A percentile compares a stretch with the other conserved stretches of the same genome.
phyloP scores from a whole-genome alignment of 2,113 vertebrate genomes.

The Microtus richardsoni region DNA sequence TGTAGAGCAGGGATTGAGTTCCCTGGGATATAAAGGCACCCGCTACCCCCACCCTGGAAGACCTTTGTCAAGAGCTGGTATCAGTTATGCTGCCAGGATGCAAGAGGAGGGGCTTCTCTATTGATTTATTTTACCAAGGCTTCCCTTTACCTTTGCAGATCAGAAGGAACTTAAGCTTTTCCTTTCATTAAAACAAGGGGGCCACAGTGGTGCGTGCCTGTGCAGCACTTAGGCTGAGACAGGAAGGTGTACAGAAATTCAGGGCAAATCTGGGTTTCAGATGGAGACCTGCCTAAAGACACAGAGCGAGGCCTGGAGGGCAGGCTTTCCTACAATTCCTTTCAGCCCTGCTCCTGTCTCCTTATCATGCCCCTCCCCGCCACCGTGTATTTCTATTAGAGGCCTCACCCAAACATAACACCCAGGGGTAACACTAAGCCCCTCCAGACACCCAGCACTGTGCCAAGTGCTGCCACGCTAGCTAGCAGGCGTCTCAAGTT shows the following conservation, averaged over 20 bases:
- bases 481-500: neutral
- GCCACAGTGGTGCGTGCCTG: neutral
- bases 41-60: no score
- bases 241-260: neutral
- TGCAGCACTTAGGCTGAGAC: neutral
- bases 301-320: neutral
- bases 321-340: neutral
- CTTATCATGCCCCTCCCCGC: neutral
- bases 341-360: neutral
- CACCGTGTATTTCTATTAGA: neutral
- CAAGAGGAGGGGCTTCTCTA: rapidly evolving
- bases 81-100: neutral
- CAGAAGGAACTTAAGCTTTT: neutral
- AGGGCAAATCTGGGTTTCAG: neutral
- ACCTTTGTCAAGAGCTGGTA: neutral
- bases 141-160: neutral
- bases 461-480: neutral
- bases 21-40: neutral
- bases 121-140: neutral
- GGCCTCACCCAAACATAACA: neutral
- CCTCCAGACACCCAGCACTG: neutral
- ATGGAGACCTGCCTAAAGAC: neutral
- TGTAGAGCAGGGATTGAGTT: neutral
- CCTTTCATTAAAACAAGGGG: neutral
- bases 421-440: neutral